Percentiles rank a stretch among this genome's conserved stretches.
Evolutionary conservation across 2,888 invertebrate genomes (phyloP).

Genomic region (Athripsodes cinereus): DNA sequence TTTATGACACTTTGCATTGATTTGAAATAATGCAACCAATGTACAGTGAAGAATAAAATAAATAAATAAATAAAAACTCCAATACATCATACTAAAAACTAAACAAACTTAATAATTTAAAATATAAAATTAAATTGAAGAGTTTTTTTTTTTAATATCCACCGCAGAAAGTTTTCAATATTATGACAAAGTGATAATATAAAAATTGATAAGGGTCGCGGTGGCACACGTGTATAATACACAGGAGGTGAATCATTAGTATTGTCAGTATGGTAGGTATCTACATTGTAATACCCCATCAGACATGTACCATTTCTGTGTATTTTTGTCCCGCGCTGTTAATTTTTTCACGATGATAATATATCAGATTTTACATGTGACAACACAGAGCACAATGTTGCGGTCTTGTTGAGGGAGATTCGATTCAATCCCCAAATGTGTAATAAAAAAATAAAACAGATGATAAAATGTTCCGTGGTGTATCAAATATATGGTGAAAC

Average conservation of each 20-base stretch:
- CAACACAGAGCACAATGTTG: neutral
- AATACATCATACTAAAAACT: too few species aligned
- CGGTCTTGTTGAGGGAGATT: neutral
- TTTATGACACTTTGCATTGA: too few species aligned
- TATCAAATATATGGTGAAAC: too few species aligned
- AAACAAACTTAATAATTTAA: too few species aligned
- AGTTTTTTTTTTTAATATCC: too few species aligned
- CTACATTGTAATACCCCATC: neutral
- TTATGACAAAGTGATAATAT: slow-evolving; percentile 11
- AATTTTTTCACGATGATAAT: neutral
- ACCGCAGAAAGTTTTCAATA: too few species aligned
- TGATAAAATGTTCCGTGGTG: too few species aligned
- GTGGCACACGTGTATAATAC: neutral
- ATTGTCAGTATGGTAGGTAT: too few species aligned
- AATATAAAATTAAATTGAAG: too few species aligned
- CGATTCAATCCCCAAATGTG: neutral
- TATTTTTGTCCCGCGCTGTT: neutral
- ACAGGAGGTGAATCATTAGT: neutral
- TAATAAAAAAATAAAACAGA: neutral
- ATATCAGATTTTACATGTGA: neutral
- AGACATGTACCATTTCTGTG: neutral
- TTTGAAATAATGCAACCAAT: too few species aligned
- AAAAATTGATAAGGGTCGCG: slow-evolving; percentile 12
- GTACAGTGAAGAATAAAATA: too few species aligned
- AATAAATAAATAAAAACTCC: too few species aligned